A percentile compares a stretch with the other conserved stretches of the same genome.
Conservation (phyloP, 1,140 invertebrate species). For the Drosophila orena region DNA sequence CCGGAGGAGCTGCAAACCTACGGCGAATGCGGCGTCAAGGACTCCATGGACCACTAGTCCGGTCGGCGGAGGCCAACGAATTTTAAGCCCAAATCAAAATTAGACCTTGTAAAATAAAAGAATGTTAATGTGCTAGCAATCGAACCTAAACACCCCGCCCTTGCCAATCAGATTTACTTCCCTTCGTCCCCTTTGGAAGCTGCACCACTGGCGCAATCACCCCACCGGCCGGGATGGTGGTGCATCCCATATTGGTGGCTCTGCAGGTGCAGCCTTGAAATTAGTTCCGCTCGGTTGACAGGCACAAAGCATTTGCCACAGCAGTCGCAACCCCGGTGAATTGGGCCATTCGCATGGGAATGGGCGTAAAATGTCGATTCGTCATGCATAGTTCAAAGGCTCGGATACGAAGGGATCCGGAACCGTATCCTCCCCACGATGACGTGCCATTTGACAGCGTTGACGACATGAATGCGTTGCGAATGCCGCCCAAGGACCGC, state of each 20-base stretch:
- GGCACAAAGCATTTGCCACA: conserved; percentile 63
- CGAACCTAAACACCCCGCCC: conserved; percentile 17
- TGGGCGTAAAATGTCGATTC: conserved; percentile 82
- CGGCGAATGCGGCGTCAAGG: conserved; percentile 74
- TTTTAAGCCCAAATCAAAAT: conserved; percentile 83
- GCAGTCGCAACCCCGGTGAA: conserved; percentile 47
- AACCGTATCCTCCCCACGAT: conserved; percentile 22
- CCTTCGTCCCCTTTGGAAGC: conserved; percentile 1
- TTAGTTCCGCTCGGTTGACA: conserved; percentile 82
- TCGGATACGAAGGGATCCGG: conserved; percentile 33
- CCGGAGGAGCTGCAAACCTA: conserved; percentile 85
- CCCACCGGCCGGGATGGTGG: conserved; percentile 13
- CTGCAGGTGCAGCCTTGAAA: conserved; percentile 81
- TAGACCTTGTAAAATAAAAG: conserved; percentile 80
- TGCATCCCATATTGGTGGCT: conserved; percentile 45
- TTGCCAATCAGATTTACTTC: conserved; percentile 2
- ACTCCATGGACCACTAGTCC: conserved; percentile 66
- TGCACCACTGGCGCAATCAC: conserved; percentile 44
- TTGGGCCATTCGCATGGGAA: conserved; percentile 22
- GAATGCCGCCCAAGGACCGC: conserved; percentile 14
- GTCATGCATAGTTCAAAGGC: conserved; percentile 78
- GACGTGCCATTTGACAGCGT: conserved; percentile 56
- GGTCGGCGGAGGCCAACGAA: conserved; percentile 20
- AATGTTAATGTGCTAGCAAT: conserved; percentile 77
- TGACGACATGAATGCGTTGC: conserved; percentile 41